Evolutionary conservation across 2,888 invertebrate genomes (phyloP).

Genomic region (Mechanitis messenoides): DNA sequence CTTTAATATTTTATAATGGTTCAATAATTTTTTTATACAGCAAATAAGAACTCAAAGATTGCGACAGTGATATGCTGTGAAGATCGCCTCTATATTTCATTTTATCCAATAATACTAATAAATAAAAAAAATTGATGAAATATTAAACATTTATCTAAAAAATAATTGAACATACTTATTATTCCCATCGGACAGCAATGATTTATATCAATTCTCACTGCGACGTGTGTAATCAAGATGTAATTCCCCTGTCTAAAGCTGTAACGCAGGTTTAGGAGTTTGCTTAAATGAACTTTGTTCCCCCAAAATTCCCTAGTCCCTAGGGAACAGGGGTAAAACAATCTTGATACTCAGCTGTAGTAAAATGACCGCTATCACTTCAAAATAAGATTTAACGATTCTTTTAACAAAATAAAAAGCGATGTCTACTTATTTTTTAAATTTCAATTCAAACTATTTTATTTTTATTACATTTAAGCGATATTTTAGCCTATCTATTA

Average conservation of each 20-base stretch:
- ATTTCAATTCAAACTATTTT: background rate
- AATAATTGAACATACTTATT: background rate
- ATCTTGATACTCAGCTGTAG: constrained; percentile 1
- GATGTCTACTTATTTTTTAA: background rate
- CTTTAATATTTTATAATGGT: background rate
- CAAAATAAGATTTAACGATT: background rate
- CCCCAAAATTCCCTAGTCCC: constrained; percentile 20
- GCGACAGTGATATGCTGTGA: background rate
- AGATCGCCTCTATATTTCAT: background rate
- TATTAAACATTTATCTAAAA: background rate
- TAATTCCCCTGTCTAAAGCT: constrained; percentile 1
- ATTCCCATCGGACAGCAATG: background rate
- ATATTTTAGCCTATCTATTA: no score
- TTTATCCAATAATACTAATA: background rate
- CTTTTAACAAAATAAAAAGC: background rate
- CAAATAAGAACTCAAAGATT: background rate
- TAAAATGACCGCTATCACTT: background rate
- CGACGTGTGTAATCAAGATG: constrained; percentile 9
- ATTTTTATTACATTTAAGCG: no score
- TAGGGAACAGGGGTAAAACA: constrained; percentile 4
- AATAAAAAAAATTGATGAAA: no score
- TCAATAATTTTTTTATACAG: background rate
- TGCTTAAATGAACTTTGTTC: constrained; percentile 38
- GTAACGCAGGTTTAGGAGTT: constrained; percentile 27
- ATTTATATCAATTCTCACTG: constrained; percentile 16